These are phyloP conservation scores for Menura novaehollandiae DNA, from an alignment of 2,113 vertebrate species.

Conservation along the genomic window DNA sequence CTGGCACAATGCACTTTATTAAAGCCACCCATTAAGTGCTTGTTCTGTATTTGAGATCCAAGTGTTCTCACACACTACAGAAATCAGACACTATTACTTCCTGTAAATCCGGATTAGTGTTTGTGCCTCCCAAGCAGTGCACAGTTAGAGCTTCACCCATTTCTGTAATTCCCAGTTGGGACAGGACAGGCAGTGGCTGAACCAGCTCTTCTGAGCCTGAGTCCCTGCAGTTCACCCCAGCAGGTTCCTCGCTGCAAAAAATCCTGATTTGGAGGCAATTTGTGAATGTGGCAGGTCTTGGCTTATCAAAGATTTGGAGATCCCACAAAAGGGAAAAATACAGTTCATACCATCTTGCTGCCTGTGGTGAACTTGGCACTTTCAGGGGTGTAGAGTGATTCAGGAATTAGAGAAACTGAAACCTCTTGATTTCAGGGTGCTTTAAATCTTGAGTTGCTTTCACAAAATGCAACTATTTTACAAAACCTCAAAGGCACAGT, in stretches of 20 bases:
- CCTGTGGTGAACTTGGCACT: neutral
- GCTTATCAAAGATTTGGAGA: neutral
- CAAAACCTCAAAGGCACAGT: neutral
- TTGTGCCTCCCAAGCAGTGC: neutral
- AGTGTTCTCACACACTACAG: neutral
- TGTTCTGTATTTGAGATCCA: neutral
- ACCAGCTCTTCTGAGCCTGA: neutral
- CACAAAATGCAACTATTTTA: neutral
- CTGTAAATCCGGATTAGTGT: neutral
- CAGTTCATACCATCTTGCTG: neutral
- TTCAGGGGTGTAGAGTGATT: neutral
- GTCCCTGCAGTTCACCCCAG: neutral
- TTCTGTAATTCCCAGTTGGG: neutral
- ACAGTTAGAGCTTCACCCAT: neutral
- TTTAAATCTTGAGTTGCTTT: neutral
- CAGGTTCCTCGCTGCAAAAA: neutral
- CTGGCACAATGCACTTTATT: neutral
- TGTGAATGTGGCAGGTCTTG: neutral
- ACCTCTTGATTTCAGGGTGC: neutral
- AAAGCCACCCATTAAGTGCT: neutral
- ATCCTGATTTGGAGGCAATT: neutral
- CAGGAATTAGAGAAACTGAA: neutral
- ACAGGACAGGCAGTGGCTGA: neutral
- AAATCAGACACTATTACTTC: neutral
- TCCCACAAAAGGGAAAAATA: neutral